Base-by-base conservation (phyloP, 2,888 invertebrate species). In the Osmoderma eremita region DNA sequence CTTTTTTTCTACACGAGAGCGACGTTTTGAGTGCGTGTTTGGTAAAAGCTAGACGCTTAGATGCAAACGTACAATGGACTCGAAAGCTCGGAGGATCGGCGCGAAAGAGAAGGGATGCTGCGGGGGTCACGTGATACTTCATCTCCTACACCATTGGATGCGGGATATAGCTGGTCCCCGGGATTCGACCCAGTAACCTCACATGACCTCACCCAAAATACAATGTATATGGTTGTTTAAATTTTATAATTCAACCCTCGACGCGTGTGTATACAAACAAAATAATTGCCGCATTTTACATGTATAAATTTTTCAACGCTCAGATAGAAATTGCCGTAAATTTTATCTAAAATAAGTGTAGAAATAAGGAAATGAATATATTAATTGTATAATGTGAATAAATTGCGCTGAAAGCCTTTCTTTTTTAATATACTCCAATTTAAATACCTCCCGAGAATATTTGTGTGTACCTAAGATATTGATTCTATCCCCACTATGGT, bases 121-220 rank as follows among this genome's bases (percentile, higher is more conserved):
- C 80, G 78, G 78, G 76, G 72, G 75, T 78, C 81, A 81, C 79
- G 79, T 81, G 81, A 74, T 67, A 69, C 70, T 67, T 69, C 69
- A 71, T 76, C 73, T 75, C 74, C 75, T 71, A 70, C 70, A 69
- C 75, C 69, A 81, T 81, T 81, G 81, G 81, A 68, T 73, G 68
- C 70, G 71, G 69, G 70, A 69, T 70, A 74, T 73, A 76, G 78
- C 78, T 77, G 74, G 67, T 74, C 79, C 82, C 82, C 80, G 82
- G 82, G 80, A 81, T 78, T 78, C 81, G 83, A 82, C 83, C 83
- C 78, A 82, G 79, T 83, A 78, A 83, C 81, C 82, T 78, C 78
- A 67, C 70, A 73, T 80, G 81, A 82, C 82, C 81, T 81, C 81
- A 75, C 78, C 80, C 68, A 65, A 68, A 68, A 65, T 45, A 45